These are phyloP conservation scores for Sphaerodactylus townsendi DNA, from an alignment of 2,113 vertebrate genomes.

Conservation along the genomic window DNA sequence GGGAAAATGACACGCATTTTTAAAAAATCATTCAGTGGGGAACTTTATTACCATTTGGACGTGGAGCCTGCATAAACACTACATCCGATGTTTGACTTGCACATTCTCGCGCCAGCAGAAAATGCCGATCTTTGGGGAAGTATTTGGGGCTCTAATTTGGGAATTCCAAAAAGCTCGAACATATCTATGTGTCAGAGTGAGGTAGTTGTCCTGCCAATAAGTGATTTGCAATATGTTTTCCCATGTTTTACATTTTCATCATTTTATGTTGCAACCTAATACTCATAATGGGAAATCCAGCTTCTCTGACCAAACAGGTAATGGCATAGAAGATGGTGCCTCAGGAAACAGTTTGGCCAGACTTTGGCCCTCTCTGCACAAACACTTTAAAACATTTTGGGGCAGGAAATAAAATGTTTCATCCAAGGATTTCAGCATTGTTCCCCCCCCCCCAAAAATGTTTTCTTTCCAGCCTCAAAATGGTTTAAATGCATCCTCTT, in stretches of 20 bases:
- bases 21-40: constrained; percentile 53
- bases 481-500: too few species aligned
- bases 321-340: constrained; percentile 57
- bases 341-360: constrained; percentile 45
- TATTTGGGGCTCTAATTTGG: constrained; percentile 66
- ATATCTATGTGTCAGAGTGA: constrained; percentile 60
- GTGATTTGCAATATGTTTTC: constrained; percentile 74
- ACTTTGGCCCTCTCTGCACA: too few species aligned
- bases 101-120: constrained; percentile 61
- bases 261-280: constrained; percentile 67
- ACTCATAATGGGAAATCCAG: constrained; percentile 70
- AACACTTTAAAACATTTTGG: too few species aligned
- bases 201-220: constrained; percentile 71
- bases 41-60: constrained; percentile 55
- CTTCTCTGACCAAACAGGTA: constrained; percentile 48
- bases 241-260: constrained; percentile 73
- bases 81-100: constrained; percentile 66
- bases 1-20: constrained; percentile 24
- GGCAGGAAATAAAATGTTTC: too few species aligned
- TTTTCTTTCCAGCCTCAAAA: too few species aligned
- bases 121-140: constrained; percentile 62
- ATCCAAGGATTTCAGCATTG: too few species aligned
- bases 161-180: constrained; percentile 65
- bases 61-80: constrained; percentile 58
- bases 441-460: too few species aligned